Base-by-base conservation (phyloP, 1,140 invertebrate genomes). In the Adelges cooleyi region DNA sequence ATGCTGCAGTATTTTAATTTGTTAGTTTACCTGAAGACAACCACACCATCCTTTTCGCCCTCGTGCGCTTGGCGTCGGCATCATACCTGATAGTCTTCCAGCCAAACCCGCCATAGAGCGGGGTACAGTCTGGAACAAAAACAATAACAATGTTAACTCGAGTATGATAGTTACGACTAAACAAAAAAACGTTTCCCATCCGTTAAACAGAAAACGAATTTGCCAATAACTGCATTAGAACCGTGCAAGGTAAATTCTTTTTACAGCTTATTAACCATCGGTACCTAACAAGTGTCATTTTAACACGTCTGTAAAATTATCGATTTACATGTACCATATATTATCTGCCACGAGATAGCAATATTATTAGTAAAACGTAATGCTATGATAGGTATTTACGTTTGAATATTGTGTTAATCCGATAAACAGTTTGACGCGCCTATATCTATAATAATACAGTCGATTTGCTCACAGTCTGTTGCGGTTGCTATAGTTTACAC, bases 11-110 rank as follows among this genome's bases (percentile, higher is more conserved):
- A n/a, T n/a, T n/a, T n/a, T n/a, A n/a, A n/a, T n/a, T n/a, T n/a
- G n/a, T n/a, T n/a, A n/a, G n/a, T n/a, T n/a, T 72, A 82, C 80
- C 76, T 82, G 78, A 59, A 82, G 74, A 67, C 81, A 82, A 67
- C 81, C 80, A 72, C 81, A 82, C 80, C 80, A 82, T 72, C 79
- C 80, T 70, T 79, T 76, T 69, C 77, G 74, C 50, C 78, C 76
- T 23, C 79, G 73, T 69, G 80, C 77, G 70, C 79, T 79, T 52
- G 80, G 80, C 79, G 80, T 81, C 67, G 59, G 67, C 65, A 66
- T 54, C 27, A 66, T 44, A 38, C 48, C 49, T 9, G 49, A 51
- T 29, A 66, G n/a, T 29, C 65, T 51, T 29, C 44, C 65, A 11
- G 65, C 49, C 29, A 66, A 53, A 40, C 65, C 65, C 49, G 65